Base-by-base conservation (phyloP, 2,797 vertebrate genomes). In the Cetoscarus ocellatus region DNA sequence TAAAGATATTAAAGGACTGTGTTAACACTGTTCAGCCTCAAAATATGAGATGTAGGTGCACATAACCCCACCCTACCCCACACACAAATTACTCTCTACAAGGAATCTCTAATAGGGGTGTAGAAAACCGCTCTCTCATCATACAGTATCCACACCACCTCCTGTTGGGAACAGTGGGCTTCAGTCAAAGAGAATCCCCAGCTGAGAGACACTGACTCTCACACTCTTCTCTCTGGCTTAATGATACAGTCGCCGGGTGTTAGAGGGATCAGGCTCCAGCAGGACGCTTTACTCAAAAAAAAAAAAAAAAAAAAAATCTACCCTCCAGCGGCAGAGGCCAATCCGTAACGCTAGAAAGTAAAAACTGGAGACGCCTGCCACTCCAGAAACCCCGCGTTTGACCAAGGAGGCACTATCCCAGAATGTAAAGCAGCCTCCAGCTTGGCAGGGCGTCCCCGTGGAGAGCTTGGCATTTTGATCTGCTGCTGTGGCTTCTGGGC, bases 381-480 rank as follows among this genome's bases (percentile, higher is more conserved):
- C 57, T 69, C 51, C 0, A 47, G 35, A 67, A 79, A 60, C 19
- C 57, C 36, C 53, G 44, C 27, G 49, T 27, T 66, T 35, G 70
- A 78, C 11, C 50, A 64, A 80, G 18, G 54, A 63, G n/a, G 47
- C 17, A 9, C 10, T 1, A 38, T 11, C 42, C n/a, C 17, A 47
- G 63, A 61, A 73, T 61, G 53, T 56, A 73, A 73, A 72, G 64
- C 44, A 65, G 70, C 70, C 57, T 70, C 45, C 13, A 58, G 74
- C 73, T 45, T 65, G 44, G 43, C 40, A 18, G 19, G 35, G 35
- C 40, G 9, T 74, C 57, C 61, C 74, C 8, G 57, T 57, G 66
- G 79, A 83, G 49, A 70, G 67, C 56, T 60, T 73, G 70, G 48
- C 54, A 78, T 81, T 82, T 70, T 84, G 67, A 80, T 76, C 56